Conservation (phyloP, 2,113 vertebrate species). For the Nannospalax galili region DNA sequence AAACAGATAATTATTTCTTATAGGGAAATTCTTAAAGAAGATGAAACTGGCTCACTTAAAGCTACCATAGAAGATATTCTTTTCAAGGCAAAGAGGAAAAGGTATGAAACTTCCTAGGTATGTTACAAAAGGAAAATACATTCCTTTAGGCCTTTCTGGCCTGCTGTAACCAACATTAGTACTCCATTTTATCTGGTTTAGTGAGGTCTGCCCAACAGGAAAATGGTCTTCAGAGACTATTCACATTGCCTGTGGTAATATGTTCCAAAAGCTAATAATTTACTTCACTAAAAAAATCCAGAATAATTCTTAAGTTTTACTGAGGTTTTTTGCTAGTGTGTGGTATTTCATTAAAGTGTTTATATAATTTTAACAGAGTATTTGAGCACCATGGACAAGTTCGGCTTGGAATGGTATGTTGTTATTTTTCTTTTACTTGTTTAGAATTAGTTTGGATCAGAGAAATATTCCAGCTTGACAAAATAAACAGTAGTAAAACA, state of each 20-base stretch:
- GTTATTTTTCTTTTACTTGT: conserved; percentile 63
- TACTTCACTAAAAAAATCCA: background rate
- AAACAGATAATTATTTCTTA: conserved; percentile 47
- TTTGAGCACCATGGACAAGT: conserved; percentile 95
- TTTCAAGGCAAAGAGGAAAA: conserved; percentile 96
- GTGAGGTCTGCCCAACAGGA: background rate
- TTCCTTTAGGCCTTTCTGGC: conserved; percentile 7
- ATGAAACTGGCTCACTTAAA: conserved; percentile 97
- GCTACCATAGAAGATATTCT: conserved; percentile 97
- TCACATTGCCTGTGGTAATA: background rate
- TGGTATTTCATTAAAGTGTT: conserved; percentile 66
- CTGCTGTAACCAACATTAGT: background rate
- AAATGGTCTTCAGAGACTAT: background rate
- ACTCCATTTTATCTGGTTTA: background rate
- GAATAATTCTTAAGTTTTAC: conserved; percentile 28
- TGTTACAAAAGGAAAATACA: background rate
- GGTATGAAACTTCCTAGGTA: conserved; percentile 82
- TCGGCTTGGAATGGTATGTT: conserved; percentile 96
- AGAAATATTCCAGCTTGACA: conserved; percentile 18
- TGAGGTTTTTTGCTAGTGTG: background rate
- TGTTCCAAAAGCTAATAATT: conserved; percentile 38
- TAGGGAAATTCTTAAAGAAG: conserved; percentile 98
- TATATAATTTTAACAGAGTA: conserved; percentile 86
- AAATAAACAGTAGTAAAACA: conserved; percentile 47
- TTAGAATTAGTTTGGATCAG: background rate